phyloP scores from a whole-genome alignment of 2,888 invertebrate genomes.

The Carpatolechia fugitivella region DNA sequence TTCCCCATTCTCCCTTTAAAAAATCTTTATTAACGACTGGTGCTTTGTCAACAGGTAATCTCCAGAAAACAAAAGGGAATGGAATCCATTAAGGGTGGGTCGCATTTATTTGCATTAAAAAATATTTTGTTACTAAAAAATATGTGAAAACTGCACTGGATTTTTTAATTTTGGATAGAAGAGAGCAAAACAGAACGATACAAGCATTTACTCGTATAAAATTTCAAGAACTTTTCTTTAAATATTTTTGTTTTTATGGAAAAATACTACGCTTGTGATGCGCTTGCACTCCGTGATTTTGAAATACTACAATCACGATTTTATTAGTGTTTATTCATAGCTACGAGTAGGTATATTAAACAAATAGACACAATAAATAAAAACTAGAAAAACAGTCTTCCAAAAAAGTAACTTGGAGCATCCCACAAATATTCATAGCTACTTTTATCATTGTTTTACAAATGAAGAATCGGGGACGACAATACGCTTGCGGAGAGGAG shows the following conservation, averaged over 20 bases:
- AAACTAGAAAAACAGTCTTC: too few species aligned
- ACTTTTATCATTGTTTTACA: background rate
- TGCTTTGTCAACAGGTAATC: constrained; percentile 3
- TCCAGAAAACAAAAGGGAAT: constrained; percentile 10
- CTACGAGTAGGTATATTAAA: too few species aligned
- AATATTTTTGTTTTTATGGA: too few species aligned
- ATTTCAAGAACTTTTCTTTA: too few species aligned
- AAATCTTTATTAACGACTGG: constrained; percentile 1
- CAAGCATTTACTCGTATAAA: too few species aligned
- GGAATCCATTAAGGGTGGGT: constrained; percentile 11
- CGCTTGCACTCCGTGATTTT: too few species aligned
- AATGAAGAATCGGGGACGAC: background rate
- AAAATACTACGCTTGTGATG: too few species aligned
- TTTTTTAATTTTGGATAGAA: background rate
- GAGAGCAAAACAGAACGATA: background rate
- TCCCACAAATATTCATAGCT: background rate
- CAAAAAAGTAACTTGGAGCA: background rate
- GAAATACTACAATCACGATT: too few species aligned
- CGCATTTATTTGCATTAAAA: constrained; percentile 21
- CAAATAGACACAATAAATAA: too few species aligned
- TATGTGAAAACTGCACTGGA: constrained; percentile 21
- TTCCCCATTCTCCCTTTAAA: background rate
- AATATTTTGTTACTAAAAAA: constrained; percentile 24
- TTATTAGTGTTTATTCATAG: too few species aligned
- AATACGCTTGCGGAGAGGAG: background rate